A percentile compares a stretch with the other conserved stretches of the same genome.
phyloP scores from a whole-genome alignment of 1,140 invertebrate species.

The Helicoverpa zea region DNA sequence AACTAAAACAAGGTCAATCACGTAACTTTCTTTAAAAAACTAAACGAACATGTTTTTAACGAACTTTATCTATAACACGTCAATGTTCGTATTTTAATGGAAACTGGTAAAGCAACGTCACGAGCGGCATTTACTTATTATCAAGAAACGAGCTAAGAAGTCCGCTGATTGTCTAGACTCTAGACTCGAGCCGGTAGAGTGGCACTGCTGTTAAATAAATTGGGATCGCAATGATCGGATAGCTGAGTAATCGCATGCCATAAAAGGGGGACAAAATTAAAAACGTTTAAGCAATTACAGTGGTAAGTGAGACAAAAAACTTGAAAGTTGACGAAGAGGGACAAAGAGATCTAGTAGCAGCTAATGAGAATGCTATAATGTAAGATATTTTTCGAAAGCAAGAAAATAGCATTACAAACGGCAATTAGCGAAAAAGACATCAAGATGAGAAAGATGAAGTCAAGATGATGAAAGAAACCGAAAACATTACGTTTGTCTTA shows the following conservation, averaged over 20 bases:
- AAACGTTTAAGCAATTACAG: conserved; percentile 24
- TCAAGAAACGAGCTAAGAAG: conserved; percentile 54
- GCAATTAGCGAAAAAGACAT: too few species aligned
- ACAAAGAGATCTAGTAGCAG: background rate
- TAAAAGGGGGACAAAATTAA: conserved; percentile 30
- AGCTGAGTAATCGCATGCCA: conserved; percentile 31
- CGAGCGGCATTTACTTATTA: conserved; percentile 61
- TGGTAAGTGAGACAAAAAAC: conserved; percentile 1
- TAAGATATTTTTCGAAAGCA: background rate
- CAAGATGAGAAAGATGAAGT: background rate
- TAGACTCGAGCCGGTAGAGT: conserved; percentile 9
- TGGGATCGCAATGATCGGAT: conserved; percentile 29
- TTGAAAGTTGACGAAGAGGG: background rate
- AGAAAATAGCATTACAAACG: background rate
- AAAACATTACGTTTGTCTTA: background rate
- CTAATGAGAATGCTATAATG: background rate
- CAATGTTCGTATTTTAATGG: conserved; percentile 54
- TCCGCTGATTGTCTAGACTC: conserved; percentile 48
- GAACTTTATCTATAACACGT: conserved; percentile 6
- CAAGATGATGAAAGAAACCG: background rate
- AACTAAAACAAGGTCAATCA: background rate
- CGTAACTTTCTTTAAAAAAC: background rate
- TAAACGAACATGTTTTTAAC: background rate
- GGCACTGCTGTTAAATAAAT: conserved; percentile 39
- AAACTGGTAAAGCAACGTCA: conserved; percentile 55